Evolutionary conservation across 2,888 invertebrate species (phyloP), one percentile per base, ranked within the genome.

Genomic region (Melanostoma mellinum): DNA sequence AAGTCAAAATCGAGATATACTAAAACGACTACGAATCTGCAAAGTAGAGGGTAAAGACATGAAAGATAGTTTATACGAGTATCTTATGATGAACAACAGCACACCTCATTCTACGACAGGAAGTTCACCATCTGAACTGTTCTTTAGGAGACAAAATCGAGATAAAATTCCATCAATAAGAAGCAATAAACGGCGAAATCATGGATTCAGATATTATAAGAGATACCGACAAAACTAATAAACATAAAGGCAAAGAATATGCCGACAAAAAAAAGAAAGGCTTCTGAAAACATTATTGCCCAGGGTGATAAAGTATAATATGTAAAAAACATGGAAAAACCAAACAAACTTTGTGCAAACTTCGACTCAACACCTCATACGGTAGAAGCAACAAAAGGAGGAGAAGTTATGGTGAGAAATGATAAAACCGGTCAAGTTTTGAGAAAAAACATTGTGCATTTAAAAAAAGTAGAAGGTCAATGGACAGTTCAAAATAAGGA

Each of bases 11-110:
- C 74, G 69, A 33, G 63, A 55, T 4, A 50, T 72, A 38, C 10
- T 44, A 5, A 78, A 63, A 42, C 20, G 9, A 52, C 32, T 33
- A 33, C 33, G 52, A 52, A 33, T 33, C 9, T 9, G 52, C 33
- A 53, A 76, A 52, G 58, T 72, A 20, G 69, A 42, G 20, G 69
- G 56, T 8, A 32, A 71, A 50, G 48, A 42, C 50, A 67, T 50
- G 6, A 52, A 61, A 30, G 32, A 33, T 3, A 52, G 52, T 52
- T 52, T 52, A 20, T 52, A 20, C 20, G 52, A 52, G 9, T 67
- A 67, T 20, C 30, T 67, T 48, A 67, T 67, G 52, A 52, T 67
- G 52, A 52, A 67, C 35, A 67, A 67, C 48, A 67, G 65, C 35
- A 67, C 52, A 35, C 52, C 65, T 10, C 65, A 67, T 67, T 67